phyloP scores from a whole-genome alignment of 2,888 invertebrate species.

The Epistrophe grossulariae region DNA sequence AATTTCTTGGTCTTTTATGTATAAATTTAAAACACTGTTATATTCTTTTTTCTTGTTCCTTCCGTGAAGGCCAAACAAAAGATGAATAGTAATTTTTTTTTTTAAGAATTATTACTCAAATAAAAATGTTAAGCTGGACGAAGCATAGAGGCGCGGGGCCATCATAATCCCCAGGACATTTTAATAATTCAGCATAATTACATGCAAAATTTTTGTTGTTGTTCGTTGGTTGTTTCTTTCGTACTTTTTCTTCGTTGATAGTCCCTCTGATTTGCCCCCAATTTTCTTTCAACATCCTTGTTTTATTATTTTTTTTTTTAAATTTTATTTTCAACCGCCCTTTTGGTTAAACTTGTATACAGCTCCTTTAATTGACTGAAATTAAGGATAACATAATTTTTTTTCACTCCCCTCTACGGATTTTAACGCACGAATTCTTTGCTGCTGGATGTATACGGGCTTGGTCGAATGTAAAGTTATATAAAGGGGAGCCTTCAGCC shows the following conservation, averaged over 20 bases:
- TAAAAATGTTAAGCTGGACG: slow-evolving; percentile 39
- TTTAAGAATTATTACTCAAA: slow-evolving; percentile 50
- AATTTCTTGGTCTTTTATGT: background rate
- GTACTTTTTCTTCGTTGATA: background rate
- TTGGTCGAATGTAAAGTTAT: background rate
- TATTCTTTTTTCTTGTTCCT: background rate
- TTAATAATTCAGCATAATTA: slow-evolving; percentile 71
- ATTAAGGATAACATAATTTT: slow-evolving; percentile 52
- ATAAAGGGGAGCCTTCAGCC: background rate
- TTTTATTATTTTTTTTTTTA: slow-evolving; percentile 12
- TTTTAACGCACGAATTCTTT: background rate
- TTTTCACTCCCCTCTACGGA: background rate
- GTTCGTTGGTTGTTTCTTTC: background rate
- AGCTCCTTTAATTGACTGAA: slow-evolving; percentile 59
- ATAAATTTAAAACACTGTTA: background rate
- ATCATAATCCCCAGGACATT: slow-evolving; percentile 52
- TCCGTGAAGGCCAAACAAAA: slow-evolving; percentile 25
- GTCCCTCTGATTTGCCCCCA: slow-evolving; percentile 26
- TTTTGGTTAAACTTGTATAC: slow-evolving; percentile 18
- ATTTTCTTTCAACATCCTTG: slow-evolving; percentile 4
- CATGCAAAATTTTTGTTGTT: slow-evolving; percentile 51
- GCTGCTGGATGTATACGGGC: background rate
- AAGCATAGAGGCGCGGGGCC: background rate
- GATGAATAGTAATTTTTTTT: slow-evolving; percentile 55
- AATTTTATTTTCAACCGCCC: background rate